phyloP scores from a whole-genome alignment of 2,113 vertebrate genomes.

The Ursus arctos region DNA sequence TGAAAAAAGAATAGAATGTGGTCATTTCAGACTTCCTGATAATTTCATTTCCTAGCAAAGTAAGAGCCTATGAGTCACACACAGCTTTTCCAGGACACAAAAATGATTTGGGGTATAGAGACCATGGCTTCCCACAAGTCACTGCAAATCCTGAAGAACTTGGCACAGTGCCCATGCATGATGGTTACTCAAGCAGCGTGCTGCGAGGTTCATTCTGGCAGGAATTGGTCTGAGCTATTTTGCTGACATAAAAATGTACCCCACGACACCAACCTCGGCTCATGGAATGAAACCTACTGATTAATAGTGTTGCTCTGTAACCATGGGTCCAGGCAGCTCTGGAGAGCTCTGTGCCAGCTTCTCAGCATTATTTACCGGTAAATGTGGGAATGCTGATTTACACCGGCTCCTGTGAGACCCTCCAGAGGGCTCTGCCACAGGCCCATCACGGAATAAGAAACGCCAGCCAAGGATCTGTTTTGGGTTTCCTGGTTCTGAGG shows the following conservation, averaged over 20 bases:
- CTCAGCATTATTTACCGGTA: background rate
- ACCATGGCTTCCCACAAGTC: background rate
- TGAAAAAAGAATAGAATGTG: background rate
- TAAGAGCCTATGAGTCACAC: background rate
- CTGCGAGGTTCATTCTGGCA: background rate
- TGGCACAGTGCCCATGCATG: rapidly evolving
- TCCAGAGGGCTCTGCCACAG: background rate
- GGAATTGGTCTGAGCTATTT: background rate
- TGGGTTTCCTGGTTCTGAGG: background rate
- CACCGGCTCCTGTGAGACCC: background rate
- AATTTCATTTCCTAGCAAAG: background rate
- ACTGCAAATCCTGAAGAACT: background rate
- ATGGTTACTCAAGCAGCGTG: too few relatives aligned
- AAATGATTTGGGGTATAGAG: background rate
- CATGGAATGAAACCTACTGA: background rate
- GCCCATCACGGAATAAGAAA: background rate
- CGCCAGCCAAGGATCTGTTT: background rate
- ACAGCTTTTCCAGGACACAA: background rate
- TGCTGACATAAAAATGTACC: background rate
- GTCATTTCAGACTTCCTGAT: background rate
- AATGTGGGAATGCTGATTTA: too few relatives aligned
- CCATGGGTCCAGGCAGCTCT: background rate
- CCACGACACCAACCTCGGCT: rapidly evolving
- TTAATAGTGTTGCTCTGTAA: background rate
- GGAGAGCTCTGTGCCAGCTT: too few relatives aligned